These are phyloP conservation scores for Barbus barbus DNA, from an alignment of 2,113 vertebrate species.

Conservation along the genomic window DNA sequence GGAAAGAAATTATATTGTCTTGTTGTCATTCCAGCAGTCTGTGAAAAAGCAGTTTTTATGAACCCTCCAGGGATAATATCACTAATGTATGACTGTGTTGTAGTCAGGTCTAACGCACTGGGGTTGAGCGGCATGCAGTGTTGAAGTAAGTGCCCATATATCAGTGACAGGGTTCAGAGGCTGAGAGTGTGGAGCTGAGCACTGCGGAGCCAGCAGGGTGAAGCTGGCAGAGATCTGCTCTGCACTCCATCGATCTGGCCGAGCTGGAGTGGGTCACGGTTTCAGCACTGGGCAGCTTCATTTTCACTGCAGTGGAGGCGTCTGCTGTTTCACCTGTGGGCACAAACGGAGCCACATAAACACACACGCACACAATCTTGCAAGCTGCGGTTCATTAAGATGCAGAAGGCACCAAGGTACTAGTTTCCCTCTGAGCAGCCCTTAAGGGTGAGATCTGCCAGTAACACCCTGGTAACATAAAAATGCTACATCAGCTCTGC, in stretches of 20 bases:
- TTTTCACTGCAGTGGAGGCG: constrained; percentile 55
- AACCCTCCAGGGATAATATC: constrained; percentile 17
- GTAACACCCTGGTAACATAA: background rate
- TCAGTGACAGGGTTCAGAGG: constrained; percentile 17
- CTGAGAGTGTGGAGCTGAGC: background rate
- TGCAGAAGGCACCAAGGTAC: background rate
- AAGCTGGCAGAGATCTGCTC: constrained; percentile 31
- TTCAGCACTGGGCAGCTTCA: constrained; percentile 5
- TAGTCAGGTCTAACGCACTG: background rate
- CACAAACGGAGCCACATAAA: constrained; percentile 18
- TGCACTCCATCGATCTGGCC: constrained; percentile 46
- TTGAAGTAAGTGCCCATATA: background rate
- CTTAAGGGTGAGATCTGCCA: constrained; percentile 6
- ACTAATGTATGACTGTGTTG: constrained; percentile 18
- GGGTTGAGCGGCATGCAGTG: background rate
- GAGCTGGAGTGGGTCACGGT: constrained; percentile 22
- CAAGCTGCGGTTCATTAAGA: constrained; percentile 3
- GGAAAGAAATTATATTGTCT: constrained; percentile 4
- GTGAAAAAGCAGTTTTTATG: constrained; percentile 2
- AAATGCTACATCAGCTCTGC: constrained; percentile 31
- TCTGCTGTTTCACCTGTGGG: constrained; percentile 39
- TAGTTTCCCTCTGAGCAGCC: background rate
- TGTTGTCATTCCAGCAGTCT: background rate
- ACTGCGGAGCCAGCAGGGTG: constrained; percentile 21
- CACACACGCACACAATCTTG: constrained; percentile 9